phyloP scores from a whole-genome alignment of 2,797 vertebrate species.

The Eleutherodactylus coqui region DNA sequence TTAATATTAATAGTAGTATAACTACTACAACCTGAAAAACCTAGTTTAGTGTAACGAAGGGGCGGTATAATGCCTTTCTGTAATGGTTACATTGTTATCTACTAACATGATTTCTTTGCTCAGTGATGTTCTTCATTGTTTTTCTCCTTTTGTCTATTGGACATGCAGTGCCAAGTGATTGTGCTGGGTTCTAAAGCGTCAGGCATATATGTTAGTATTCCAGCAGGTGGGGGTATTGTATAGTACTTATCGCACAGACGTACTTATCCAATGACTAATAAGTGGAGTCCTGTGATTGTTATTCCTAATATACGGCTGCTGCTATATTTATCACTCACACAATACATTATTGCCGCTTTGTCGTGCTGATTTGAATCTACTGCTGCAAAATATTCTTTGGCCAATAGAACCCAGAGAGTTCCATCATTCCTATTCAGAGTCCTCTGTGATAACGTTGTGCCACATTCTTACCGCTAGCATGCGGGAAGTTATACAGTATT shows the following conservation, averaged over 20 bases:
- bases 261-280: neutral
- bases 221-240: slow-evolving; percentile 53
- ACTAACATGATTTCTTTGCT: neutral
- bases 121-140: neutral
- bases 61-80: too few species aligned
- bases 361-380: neutral
- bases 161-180: neutral
- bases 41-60: too few species aligned
- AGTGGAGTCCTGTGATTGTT: neutral
- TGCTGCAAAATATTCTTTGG: too few species aligned
- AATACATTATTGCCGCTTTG: neutral
- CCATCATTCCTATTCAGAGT: too few species aligned
- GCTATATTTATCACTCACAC: neutral
- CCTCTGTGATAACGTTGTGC: neutral
- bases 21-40: too few species aligned
- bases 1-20: too few species aligned
- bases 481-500: neutral
- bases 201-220: neutral
- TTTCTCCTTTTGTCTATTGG: neutral
- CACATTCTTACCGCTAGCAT: neutral
- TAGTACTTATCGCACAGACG: too few species aligned
- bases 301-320: neutral
- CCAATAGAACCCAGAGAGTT: too few species aligned
- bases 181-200: neutral
- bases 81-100: neutral